Percentiles rank a stretch among this genome's conserved stretches.
These are phyloP conservation scores for Margarornis squamiger DNA, from an alignment of 2,797 vertebrate genomes.

Conservation along the genomic window DNA sequence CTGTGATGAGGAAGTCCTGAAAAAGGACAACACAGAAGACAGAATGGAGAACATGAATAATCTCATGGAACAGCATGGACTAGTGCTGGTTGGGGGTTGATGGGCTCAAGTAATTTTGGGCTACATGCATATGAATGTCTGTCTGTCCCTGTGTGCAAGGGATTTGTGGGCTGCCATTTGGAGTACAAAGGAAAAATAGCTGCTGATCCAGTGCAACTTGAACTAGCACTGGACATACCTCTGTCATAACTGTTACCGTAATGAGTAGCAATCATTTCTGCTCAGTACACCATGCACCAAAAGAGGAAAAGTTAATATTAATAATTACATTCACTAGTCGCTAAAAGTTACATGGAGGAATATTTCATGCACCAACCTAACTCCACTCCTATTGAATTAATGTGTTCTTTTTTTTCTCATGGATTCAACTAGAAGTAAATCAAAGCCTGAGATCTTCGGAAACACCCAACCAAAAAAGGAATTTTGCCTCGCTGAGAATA, in stretches of 20 bases:
- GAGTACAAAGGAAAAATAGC: not conserved
- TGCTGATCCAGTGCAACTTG: not conserved
- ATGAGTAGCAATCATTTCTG: not conserved
- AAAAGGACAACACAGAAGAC: not conserved
- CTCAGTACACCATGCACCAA: not conserved
- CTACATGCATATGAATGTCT: not conserved
- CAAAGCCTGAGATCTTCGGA: not conserved
- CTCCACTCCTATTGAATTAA: not conserved
- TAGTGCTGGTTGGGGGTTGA: not conserved
- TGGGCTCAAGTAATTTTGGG: not conserved
- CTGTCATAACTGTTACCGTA: not conserved
- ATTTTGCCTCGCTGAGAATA: not conserved
- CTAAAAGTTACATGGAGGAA: not conserved
- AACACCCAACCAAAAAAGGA: not conserved
- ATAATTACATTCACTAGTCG: not conserved
- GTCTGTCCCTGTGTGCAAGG: not conserved
- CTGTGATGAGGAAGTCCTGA: not conserved
- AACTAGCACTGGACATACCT: not conserved
- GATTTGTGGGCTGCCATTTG: not conserved
- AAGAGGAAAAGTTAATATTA: not conserved
- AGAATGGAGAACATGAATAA: not conserved
- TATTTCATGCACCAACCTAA: not conserved
- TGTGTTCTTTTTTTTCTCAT: not conserved
- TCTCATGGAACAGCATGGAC: not conserved
- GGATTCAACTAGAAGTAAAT: not conserved